Evolutionary conservation across 2,113 vertebrate species (phyloP).

Genomic region (Saguinus imperator): DNA sequence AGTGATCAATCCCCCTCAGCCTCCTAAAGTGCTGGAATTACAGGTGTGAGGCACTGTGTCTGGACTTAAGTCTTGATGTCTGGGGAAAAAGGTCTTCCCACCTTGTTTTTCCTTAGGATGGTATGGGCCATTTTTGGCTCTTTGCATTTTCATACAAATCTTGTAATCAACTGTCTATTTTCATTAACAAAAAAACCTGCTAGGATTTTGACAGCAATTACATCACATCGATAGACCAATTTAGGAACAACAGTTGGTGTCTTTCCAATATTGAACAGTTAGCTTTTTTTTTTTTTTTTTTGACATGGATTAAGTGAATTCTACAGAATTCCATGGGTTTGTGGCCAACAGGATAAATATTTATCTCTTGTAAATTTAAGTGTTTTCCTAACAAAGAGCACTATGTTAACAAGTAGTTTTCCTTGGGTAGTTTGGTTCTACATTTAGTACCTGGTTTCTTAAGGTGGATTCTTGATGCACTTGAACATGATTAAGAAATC

Average conservation of each 20-base stretch:
- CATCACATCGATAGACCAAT: background rate
- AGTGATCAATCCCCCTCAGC: background rate
- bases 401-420: background rate
- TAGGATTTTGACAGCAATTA: background rate
- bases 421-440: background rate
- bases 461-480: background rate
- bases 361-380: background rate
- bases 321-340: background rate
- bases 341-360: background rate
- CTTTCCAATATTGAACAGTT: background rate
- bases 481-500: slow-evolving; percentile 4
- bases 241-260: background rate
- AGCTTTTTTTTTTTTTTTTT: too few relatives aligned
- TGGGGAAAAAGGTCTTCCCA: background rate
- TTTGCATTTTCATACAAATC: slow-evolving; percentile 9
- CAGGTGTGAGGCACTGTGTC: background rate
- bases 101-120: background rate
- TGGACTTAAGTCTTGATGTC: background rate
- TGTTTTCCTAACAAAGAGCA: background rate
- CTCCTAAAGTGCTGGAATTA: background rate
- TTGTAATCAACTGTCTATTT: slow-evolving; percentile 18
- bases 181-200: background rate
- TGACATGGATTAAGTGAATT: background rate
- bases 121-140: background rate
- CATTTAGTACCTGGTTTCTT: background rate